Evolutionary conservation across 2,888 invertebrate species (phyloP).

Genomic region (Drosophila cognata): DNA sequence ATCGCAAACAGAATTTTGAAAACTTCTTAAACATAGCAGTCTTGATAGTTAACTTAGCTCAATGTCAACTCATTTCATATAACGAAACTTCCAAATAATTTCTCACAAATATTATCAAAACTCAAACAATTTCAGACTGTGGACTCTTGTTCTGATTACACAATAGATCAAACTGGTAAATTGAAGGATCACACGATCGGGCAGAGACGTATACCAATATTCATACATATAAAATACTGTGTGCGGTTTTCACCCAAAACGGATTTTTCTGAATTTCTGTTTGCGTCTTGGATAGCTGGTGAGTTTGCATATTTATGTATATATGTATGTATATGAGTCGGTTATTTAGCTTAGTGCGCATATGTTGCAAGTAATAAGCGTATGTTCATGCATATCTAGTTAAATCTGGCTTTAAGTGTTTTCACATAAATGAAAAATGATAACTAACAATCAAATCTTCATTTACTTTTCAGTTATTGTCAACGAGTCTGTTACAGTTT

Average conservation of each 20-base stretch:
- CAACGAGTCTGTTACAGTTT: slow-evolving; percentile 6
- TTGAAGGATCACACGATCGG: background rate
- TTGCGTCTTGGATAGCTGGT: slow-evolving; percentile 19
- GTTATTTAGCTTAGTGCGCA: background rate
- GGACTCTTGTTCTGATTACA: slow-evolving; percentile 9
- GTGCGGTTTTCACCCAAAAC: background rate
- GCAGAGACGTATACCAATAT: background rate
- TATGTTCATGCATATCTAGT: background rate
- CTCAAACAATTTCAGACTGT: slow-evolving; percentile 18
- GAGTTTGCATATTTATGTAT: slow-evolving; percentile 8
- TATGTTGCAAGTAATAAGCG: background rate
- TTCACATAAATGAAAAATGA: background rate
- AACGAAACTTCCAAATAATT: slow-evolving; percentile 7
- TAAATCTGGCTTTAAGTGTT: background rate
- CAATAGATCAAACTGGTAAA: background rate
- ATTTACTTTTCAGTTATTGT: slow-evolving; percentile 26
- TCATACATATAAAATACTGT: background rate
- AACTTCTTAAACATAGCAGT: slow-evolving; percentile 25
- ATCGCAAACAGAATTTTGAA: background rate
- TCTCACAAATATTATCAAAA: slow-evolving; percentile 31
- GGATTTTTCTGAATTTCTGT: background rate
- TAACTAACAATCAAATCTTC: background rate
- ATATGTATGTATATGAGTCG: background rate
- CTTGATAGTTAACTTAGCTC: background rate
- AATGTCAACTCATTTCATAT: slow-evolving; percentile 27